Evolutionary conservation across 2,797 vertebrate genomes (phyloP), one percentile per base, ranked within the genome.

Genomic region (Crocidura indochinensis): DNA sequence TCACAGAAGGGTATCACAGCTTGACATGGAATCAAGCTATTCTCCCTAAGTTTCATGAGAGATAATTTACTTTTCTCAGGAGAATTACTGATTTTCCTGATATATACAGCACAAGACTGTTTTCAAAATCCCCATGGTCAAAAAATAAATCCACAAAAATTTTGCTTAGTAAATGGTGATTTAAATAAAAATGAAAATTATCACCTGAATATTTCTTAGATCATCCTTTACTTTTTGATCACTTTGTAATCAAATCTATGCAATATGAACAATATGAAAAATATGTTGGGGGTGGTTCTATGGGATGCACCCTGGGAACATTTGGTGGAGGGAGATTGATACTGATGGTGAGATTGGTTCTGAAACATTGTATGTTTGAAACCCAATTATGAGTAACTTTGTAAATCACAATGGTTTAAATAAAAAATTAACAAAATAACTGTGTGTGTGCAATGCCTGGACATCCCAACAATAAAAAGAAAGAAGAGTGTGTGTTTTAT

Each of bases 131-230:
- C 44, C 71, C 87, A 84, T 80, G 56, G 69, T 72, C 46, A 78
- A 81, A 47, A 47, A 90, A 69, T 79, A 79, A 76, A 4, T 51
- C 31, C n/a, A 73, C 53, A 79, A 82, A 75, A 27, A 26, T 51
- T 65, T 86, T 51, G 46, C 87, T 91, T 51, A 84, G 49, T 53
- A 92, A 83, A 83, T 64, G 38, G 79, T 91, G 75, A 73, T 84
- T 84, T 85, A 90, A 91, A 86, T 62, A 10, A 90, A 90, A 84
- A 65, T 77, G 75, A 91, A 91, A 71, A 44, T 67, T 92, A 82
- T 72, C 73, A 80, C 29, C 73, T 60, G 27, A 84, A 24, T 80
- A 26, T 56, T 88, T 83, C 68, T 87, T 85, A 94, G 78, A 87
- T 29, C 60, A 81, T 78, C 49, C 74, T 60, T 71, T 81, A 69